These are phyloP conservation scores for Polypterus bichir DNA, from an alignment of 2,113 vertebrate genomes.

Conservation along the genomic window DNA sequence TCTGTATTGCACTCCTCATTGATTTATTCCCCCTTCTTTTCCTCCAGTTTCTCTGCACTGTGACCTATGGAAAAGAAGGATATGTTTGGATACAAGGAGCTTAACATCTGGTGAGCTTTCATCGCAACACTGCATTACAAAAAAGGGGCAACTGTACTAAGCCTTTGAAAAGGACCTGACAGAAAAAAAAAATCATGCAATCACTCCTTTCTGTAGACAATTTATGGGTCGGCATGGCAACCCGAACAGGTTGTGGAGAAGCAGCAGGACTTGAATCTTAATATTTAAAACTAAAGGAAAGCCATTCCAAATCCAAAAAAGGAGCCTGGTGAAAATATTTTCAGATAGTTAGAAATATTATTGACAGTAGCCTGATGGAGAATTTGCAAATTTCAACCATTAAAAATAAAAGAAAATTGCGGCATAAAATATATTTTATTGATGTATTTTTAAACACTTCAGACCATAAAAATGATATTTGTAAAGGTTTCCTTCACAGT, in stretches of 20 bases:
- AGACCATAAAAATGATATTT: too few relatives aligned
- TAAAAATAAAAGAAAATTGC: too few relatives aligned
- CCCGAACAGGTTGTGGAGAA: conserved; percentile 46
- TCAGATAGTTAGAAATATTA: too few relatives aligned
- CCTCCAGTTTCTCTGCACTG: neutral
- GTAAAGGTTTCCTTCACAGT: too few relatives aligned
- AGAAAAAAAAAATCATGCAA: conserved; percentile 45
- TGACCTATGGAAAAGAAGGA: conserved; percentile 16
- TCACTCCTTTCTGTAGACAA: conserved; percentile 62
- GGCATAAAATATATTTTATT: too few relatives aligned
- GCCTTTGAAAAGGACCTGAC: conserved; percentile 61
- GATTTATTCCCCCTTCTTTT: neutral
- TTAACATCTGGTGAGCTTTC: conserved; percentile 60
- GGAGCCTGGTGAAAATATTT: too few relatives aligned
- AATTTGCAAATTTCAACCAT: too few relatives aligned
- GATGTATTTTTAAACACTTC: too few relatives aligned
- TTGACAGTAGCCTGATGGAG: too few relatives aligned
- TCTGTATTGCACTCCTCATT: too few relatives aligned
- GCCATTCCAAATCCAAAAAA: too few relatives aligned
- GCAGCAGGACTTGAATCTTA: conserved; percentile 59
- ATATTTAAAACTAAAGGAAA: conserved; percentile 27
- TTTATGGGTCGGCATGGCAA: conserved; percentile 60
- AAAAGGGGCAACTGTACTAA: conserved; percentile 56
- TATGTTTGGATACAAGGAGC: conserved; percentile 44
- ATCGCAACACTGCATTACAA: conserved; percentile 60